A percentile compares a stretch with the other conserved stretches of the same genome.
Conservation (phyloP, 2,113 vertebrate species). For the Myxocyprinus asiaticus region DNA sequence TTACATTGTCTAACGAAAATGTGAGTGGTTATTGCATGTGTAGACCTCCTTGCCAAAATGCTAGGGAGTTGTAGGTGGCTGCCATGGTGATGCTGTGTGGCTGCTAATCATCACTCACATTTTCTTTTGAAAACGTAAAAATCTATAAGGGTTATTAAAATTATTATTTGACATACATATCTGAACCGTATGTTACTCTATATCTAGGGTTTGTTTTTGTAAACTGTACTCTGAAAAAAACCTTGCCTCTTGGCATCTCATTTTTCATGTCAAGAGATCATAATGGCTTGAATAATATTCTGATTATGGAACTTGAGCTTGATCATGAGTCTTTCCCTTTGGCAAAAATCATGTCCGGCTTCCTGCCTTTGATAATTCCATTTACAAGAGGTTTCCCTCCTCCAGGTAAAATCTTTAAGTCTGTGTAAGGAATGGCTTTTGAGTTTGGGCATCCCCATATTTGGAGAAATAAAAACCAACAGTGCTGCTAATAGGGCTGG, state of each 20-base stretch:
- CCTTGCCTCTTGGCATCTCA: not conserved
- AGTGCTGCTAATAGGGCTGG: no score
- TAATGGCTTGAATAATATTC: slow-evolving; percentile 31
- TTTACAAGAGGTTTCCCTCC: slow-evolving; percentile 7
- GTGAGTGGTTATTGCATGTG: no score
- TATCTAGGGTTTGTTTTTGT: not conserved
- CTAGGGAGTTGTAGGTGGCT: no score
- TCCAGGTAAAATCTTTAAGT: not conserved
- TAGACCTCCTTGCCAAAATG: no score
- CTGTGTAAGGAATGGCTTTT: not conserved
- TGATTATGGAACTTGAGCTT: slow-evolving; percentile 9
- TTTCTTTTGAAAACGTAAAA: no score
- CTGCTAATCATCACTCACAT: no score
- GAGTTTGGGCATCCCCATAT: not conserved
- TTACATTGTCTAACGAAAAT: not conserved
- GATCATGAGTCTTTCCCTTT: slow-evolving; percentile 11
- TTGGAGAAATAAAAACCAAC: no score
- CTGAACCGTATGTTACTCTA: no score
- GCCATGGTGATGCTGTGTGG: no score
- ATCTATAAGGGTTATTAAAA: no score
- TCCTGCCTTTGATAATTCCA: slow-evolving; percentile 10
- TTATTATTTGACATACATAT: no score
- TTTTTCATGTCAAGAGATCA: slow-evolving; percentile 28
- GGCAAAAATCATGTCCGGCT: not conserved
- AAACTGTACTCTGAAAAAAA: no score